A percentile compares a stretch with the other conserved stretches of the same genome.
Evolutionary conservation across 64 coral and sea anemone genomes (phyloP).

Genomic region (Porites lutea): DNA sequence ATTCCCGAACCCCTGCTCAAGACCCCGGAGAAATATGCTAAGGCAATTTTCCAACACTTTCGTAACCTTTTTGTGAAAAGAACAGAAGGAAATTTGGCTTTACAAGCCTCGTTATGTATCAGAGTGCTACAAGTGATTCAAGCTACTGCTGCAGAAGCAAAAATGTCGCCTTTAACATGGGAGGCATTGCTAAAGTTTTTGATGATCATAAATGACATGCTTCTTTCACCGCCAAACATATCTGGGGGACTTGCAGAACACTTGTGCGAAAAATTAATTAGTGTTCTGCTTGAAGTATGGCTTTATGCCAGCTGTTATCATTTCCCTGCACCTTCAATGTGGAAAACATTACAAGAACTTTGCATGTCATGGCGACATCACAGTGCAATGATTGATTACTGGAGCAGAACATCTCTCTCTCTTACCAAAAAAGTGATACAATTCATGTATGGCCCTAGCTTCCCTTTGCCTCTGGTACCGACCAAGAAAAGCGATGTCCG

Average conservation of each 20-base stretch:
- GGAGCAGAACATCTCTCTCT: constrained; percentile 87
- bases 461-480: constrained; percentile 71
- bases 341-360: constrained; percentile 97
- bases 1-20: constrained; percentile 81
- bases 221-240: constrained; percentile 86
- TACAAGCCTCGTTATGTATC: constrained; percentile 97
- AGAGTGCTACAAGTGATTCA: constrained; percentile 86
- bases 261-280: constrained; percentile 87
- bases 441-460: constrained; percentile 84
- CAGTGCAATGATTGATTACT: constrained; percentile 85
- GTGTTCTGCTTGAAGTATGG: constrained; percentile 94
- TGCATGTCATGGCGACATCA: constrained; percentile 96
- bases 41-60: constrained; percentile 95
- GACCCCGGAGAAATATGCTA: constrained; percentile 83
- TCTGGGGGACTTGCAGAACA: constrained; percentile 90
- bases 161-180: constrained; percentile 82
- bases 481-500: constrained; percentile 83
- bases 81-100: constrained; percentile 80
- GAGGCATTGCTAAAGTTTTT: constrained; percentile 85
- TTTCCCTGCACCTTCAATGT: constrained; percentile 90
- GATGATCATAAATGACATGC: constrained; percentile 83
- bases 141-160: constrained; percentile 48
- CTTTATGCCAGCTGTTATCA: constrained; percentile 85
- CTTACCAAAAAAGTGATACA: constrained; percentile 90
- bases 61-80: constrained; percentile 86